phyloP scores from a whole-genome alignment of 2,113 vertebrate species.

The Odontophorus gujanensis region DNA sequence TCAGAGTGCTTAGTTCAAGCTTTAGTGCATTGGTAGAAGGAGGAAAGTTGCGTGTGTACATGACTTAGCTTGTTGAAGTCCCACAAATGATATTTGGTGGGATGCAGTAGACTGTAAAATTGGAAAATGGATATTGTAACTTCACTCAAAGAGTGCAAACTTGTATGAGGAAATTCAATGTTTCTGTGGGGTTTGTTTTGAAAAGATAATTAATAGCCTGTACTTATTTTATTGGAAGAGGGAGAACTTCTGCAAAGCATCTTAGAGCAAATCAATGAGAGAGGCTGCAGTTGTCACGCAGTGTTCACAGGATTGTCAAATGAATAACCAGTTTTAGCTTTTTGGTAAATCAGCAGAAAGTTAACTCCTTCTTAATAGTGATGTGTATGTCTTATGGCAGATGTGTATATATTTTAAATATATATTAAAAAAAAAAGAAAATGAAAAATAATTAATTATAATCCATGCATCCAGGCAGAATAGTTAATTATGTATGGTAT shows the following conservation, averaged over 20 bases:
- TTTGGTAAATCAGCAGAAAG: neutral
- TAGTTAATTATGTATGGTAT: neutral
- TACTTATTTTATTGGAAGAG: neutral
- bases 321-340: neutral
- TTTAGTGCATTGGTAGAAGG: neutral
- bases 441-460: neutral
- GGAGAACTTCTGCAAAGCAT: neutral
- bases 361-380: rapidly evolving
- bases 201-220: neutral
- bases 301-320: rapidly evolving
- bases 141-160: neutral
- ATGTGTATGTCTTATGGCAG: no score
- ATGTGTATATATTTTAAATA: rapidly evolving
- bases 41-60: neutral
- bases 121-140: constrained; percentile 47
- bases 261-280: rapidly evolving
- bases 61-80: neutral
- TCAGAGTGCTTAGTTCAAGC: neutral
- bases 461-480: neutral
- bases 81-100: constrained; percentile 34
- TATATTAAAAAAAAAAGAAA: neutral
- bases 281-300: neutral
- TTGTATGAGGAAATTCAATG: neutral
- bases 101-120: constrained; percentile 35
- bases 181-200: neutral